A percentile compares a stretch with the other conserved stretches of the same genome.
phyloP scores from a whole-genome alignment of 2,888 invertebrate genomes.

The Chirona hameri region DNA sequence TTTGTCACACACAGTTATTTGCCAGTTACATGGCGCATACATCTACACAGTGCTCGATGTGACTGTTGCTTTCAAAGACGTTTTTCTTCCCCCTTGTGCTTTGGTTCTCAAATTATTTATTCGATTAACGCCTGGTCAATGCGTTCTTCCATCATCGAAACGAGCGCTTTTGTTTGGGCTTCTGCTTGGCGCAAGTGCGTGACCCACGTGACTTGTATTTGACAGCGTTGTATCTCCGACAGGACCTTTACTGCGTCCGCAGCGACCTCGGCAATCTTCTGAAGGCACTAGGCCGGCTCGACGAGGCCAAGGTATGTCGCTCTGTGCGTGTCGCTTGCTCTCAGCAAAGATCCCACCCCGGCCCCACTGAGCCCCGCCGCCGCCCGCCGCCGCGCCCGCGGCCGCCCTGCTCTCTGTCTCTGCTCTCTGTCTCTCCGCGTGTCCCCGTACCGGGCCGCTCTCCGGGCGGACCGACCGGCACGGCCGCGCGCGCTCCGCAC shows the following conservation, averaged over 20 bases:
- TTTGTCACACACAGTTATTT: no score
- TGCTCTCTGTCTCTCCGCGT: no score
- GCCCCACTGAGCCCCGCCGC: neutral
- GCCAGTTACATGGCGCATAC: no score
- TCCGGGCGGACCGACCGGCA: conserved; percentile 8
- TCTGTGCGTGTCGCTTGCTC: neutral
- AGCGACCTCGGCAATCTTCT: conserved; percentile 99
- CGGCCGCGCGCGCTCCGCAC: conserved; percentile 22
- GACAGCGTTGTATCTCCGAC: conserved; percentile 47
- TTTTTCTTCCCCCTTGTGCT: no score
- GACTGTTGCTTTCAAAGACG: no score
- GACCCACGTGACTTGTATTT: no score
- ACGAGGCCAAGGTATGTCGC: conserved; percentile 94
- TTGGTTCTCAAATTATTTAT: no score
- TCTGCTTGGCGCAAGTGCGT: no score
- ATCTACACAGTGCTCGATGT: no score
- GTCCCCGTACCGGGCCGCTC: neutral
- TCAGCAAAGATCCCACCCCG: neutral
- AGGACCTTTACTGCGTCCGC: conserved; percentile 99
- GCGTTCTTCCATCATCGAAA: no score
- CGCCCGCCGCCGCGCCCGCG: conserved; percentile 32
- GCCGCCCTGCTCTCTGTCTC: neutral
- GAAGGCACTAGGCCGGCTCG: conserved; percentile 96
- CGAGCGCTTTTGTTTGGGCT: no score
- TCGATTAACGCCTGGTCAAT: no score